These are phyloP conservation scores for Xyrichtys novacula DNA, from an alignment of 2,797 vertebrate genomes.

Conservation along the genomic window DNA sequence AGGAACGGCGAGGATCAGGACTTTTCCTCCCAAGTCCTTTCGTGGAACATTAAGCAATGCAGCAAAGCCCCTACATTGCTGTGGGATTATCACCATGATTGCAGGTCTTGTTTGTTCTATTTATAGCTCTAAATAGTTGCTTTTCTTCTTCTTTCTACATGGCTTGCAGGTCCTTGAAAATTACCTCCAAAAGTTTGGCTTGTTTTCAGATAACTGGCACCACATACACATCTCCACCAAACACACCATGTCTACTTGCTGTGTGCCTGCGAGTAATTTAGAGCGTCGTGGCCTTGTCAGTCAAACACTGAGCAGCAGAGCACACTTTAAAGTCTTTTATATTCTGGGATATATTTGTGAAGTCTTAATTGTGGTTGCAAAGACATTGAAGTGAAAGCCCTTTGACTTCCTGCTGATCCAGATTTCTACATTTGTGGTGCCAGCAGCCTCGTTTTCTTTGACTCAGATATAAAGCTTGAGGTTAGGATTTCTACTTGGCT, in stretches of 20 bases:
- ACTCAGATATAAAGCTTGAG: conserved; percentile 56
- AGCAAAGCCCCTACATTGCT: conserved; percentile 68
- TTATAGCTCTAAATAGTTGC: conserved; percentile 75
- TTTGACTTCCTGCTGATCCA: conserved; percentile 63
- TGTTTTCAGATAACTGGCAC: conserved; percentile 49
- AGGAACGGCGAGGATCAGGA: conserved; percentile 44
- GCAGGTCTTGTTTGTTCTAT: conserved; percentile 73
- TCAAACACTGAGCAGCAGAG: conserved; percentile 58
- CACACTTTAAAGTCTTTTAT: conserved; percentile 65
- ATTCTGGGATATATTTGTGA: conserved; percentile 70
- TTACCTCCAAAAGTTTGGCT: conserved; percentile 74
- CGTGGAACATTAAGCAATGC: conserved; percentile 56
- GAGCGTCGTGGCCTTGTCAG: conserved; percentile 67
- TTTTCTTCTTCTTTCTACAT: conserved; percentile 77
- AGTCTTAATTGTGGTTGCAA: conserved; percentile 62
- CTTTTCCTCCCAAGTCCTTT: conserved; percentile 37
- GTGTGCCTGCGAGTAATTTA: conserved; percentile 71
- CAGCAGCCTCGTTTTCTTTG: conserved; percentile 63
- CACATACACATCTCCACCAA: conserved; percentile 51
- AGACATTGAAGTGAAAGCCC: conserved; percentile 59
- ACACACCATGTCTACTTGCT: conserved; percentile 38
- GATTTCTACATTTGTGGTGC: conserved; percentile 51
- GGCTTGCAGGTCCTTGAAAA: conserved; percentile 69
- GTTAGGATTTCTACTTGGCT: conserved; percentile 67
- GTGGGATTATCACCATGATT: conserved; percentile 69